Base-by-base conservation (phyloP, 2,113 vertebrate species). In the Hydrolagus affinis region DNA sequence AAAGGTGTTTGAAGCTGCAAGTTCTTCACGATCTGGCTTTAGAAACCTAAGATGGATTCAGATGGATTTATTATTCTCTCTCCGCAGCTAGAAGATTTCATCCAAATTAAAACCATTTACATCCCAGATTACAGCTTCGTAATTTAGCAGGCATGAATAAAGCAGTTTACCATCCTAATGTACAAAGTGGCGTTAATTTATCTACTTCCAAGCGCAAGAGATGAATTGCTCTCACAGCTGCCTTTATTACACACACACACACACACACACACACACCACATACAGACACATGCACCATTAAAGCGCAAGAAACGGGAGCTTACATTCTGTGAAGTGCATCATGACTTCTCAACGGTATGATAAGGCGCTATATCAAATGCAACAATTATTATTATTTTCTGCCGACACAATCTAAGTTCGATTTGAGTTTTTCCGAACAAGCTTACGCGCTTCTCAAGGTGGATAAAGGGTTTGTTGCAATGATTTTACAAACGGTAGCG, bases 171-270 rank as follows among this genome's bases (percentile, higher is more conserved):
- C 78, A 83, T 83, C 66, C 19, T 68, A 66, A 83, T 83, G 60
- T 83, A 28, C 9, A 25, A 83, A 83, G 62, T 32, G 62, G 23
- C 62, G 60, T 19, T 83, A 60, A 66, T 66, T 83, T 83, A 83
- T 83, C 78, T 83, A 62, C 62, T 83, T 66, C 78, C 64, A 25
- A 30, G 60, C 78, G 32, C 78, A 83, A 83, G 78, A 14, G 76
- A 25, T 83, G 78, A 66, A 60, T 83, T 66, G 17, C 66, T 28
- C 60, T 19, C 64, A 83, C 60, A 66, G 60, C 78, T 30, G 78
- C 25, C 62, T 68, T 83, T 23, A 64, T 59, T 60, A 64, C 77
- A 64, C 30, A 25, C 23, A 8, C 44, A 44, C 6, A 44, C 44
- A 44, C 44, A 62, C 62, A 80, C 77, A 80, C 6, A 44, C 44